A percentile compares a stretch with the other conserved stretches of the same genome.
Conservation (phyloP, 1,140 invertebrate genomes). For the Drosophila ohnishii region DNA sequence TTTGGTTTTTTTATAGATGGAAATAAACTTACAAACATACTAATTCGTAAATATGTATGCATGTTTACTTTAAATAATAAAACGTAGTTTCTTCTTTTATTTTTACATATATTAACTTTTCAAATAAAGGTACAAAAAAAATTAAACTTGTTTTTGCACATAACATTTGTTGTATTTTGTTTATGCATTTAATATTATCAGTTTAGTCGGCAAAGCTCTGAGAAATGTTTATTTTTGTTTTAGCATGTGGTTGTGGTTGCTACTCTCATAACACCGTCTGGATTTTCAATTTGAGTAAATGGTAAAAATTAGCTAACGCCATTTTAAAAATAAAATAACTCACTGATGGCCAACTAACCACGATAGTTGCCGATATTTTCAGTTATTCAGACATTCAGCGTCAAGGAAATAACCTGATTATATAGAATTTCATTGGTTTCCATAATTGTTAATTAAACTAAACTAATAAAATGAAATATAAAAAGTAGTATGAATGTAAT, state of each 20-base stretch:
- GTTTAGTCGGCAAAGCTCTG: not conserved
- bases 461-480: not conserved
- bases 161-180: not conserved
- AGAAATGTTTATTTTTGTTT: not conserved
- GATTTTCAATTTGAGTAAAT: conserved; percentile 1
- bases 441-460: not conserved
- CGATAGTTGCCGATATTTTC: too few relatives aligned
- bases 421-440: not conserved
- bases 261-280: not conserved
- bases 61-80: not conserved
- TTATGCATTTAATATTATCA: not conserved
- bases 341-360: too few relatives aligned
- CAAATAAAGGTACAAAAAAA: not conserved
- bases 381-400: too few relatives aligned
- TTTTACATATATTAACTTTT: not conserved
- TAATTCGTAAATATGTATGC: not conserved
- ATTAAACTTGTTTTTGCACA: not conserved
- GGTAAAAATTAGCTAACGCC: not conserved
- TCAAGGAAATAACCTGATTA: not conserved
- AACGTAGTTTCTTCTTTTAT: not conserved
- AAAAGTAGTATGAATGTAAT: not conserved
- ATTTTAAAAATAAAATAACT: not conserved
- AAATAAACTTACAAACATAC: not conserved
- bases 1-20: not conserved
- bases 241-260: not conserved